These are phyloP conservation scores for Toxonevra muliebris DNA, from an alignment of 2,888 invertebrate species.

Conservation along the genomic window DNA sequence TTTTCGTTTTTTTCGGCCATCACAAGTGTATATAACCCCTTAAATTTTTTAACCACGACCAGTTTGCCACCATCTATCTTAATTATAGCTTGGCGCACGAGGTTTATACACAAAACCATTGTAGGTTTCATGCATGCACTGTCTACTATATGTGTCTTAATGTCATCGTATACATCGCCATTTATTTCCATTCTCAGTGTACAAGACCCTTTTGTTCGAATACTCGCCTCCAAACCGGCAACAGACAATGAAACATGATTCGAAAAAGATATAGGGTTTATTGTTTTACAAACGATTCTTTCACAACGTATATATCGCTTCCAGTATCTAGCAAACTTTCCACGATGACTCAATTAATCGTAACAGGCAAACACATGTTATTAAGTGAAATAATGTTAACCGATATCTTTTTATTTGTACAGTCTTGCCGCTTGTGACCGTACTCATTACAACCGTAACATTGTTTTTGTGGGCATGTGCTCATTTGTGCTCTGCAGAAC, in stretches of 20 bases:
- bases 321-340: background rate
- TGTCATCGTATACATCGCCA: background rate
- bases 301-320: background rate
- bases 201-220: background rate
- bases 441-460: background rate
- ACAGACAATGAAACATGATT: background rate
- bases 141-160: background rate
- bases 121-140: background rate
- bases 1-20: no score
- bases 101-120: background rate
- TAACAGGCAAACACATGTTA: background rate
- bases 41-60: no score
- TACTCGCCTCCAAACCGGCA: background rate
- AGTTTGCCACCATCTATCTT: background rate
- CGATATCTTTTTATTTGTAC: background rate
- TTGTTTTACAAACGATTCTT: constrained; percentile 2
- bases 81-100: background rate
- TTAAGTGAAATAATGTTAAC: background rate
- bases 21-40: no score
- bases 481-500: background rate
- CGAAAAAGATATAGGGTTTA: background rate
- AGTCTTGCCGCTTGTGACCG: background rate
- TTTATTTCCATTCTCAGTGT: constrained; percentile 3
- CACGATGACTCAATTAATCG: background rate
- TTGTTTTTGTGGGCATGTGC: background rate